These are phyloP conservation scores for Ranitomeya imitator DNA, from an alignment of 2,113 vertebrate genomes.

Conservation along the genomic window DNA sequence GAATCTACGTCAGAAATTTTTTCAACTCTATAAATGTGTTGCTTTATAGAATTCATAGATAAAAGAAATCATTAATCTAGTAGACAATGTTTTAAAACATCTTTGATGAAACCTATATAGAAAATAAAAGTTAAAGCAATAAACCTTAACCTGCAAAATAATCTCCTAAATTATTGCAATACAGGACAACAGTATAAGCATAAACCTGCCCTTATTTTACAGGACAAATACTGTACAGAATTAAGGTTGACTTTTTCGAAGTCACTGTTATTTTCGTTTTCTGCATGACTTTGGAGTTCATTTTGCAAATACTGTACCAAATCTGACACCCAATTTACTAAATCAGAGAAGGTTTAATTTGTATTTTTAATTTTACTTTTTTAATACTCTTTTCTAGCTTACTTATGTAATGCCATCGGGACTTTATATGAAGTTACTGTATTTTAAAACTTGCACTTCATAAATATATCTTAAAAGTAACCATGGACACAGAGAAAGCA, in stretches of 20 bases:
- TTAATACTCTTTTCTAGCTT: too few species aligned
- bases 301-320: neutral
- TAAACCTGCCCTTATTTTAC: neutral
- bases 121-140: neutral
- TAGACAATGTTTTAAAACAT: conserved; percentile 4
- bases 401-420: too few species aligned
- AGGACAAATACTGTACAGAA: neutral
- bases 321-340: neutral
- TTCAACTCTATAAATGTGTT: conserved; percentile 32
- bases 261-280: neutral
- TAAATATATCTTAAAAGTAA: too few species aligned
- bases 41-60: conserved; percentile 20
- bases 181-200: neutral
- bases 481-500: too few species aligned
- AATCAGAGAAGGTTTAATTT: too few species aligned
- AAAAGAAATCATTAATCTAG: conserved; percentile 10
- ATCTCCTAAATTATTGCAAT: neutral
- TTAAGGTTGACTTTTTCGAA: neutral
- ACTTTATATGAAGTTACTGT: too few species aligned
- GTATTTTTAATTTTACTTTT: too few species aligned
- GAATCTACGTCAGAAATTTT: conserved; percentile 40
- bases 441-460: too few species aligned
- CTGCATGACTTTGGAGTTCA: neutral
- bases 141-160: neutral
- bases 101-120: neutral